Evolutionary conservation across 2,888 invertebrate genomes (phyloP).

Genomic region (Agonum fuliginosum): DNA sequence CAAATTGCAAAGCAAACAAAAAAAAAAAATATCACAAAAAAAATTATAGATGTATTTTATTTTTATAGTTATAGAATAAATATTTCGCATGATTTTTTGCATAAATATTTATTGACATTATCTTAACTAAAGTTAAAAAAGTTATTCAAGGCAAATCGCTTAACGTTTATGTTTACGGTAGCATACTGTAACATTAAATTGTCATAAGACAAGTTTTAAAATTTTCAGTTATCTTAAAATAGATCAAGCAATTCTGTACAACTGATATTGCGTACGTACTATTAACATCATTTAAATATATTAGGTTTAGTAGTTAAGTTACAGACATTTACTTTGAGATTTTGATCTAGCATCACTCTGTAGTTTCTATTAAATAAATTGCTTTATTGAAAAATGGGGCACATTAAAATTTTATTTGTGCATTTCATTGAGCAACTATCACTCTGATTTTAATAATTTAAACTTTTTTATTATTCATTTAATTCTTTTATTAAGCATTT

Average conservation of each 20-base stretch:
- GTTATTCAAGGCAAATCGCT: slow-evolving; percentile 45
- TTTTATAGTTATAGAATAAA: slow-evolving; percentile 19
- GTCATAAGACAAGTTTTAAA: slow-evolving; percentile 15
- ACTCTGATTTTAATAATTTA: background rate
- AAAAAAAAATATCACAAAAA: background rate
- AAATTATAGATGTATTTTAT: slow-evolving; percentile 3
- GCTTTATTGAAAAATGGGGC: slow-evolving; percentile 12
- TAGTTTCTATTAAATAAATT: slow-evolving; percentile 38
- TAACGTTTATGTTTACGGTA: slow-evolving; percentile 32
- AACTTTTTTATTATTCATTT: background rate
- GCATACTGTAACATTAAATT: slow-evolving; percentile 43
- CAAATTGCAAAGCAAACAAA: slow-evolving; percentile 22
- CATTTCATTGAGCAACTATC: slow-evolving; percentile 35
- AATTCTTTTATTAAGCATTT: too few relatives aligned
- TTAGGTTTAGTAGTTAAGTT: background rate
- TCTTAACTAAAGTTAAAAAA: slow-evolving; percentile 28
- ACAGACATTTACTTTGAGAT: slow-evolving; percentile 18
- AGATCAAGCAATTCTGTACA: slow-evolving; percentile 12
- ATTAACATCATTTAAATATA: slow-evolving; percentile 4
- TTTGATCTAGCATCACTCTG: slow-evolving; percentile 36
- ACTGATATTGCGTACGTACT: slow-evolving; percentile 18
- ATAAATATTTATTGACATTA: slow-evolving; percentile 27
- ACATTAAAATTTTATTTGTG: slow-evolving; percentile 18
- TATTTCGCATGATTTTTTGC: background rate
- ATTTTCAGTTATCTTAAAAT: slow-evolving; percentile 31